Evolutionary conservation across 2,888 invertebrate species (phyloP), one percentile per base, ranked within the genome.

Genomic region (Adelognathus sp.): DNA sequence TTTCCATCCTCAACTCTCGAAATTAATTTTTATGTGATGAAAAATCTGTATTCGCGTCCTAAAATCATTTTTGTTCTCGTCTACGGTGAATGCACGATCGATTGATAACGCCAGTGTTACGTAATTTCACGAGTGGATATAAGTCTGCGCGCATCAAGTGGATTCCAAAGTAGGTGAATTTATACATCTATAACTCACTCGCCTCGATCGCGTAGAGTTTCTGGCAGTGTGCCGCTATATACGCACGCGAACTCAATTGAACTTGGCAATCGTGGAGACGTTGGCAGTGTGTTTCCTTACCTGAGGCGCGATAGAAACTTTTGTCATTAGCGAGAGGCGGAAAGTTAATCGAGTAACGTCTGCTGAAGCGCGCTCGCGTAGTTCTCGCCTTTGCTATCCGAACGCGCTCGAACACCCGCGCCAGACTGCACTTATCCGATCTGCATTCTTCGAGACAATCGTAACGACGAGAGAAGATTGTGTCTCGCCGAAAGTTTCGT

Each of bases 191-290:
- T 66, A 58, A 67, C 60, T 60, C 50, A 29, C 29, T 21, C 14
- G 60, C 29, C 39, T 39, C 66, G 31, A 66, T 74, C 52, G 60
- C n/a, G 27, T 31, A 29, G 66, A 39, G 60, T 67, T 72, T 60
- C 29, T 50, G 16, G 44, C 66, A 27, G 29, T 29, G n/a, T n/a
- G n/a, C n/a, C 58, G 58, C 72, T 76, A 27, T 31, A 74, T 72
- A 5, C 11, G 11, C 64, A 16, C 58, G 46, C 50, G 60, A 82
- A 82, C 80, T 78, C 80, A 82, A 82, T 82, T 67, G 80, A 80
- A 82, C 78, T 82, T 80, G 76, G 71, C 73, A 71, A 82, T 80
- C 76, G 76, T 29, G 72, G 44, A 72, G 50, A 60, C 39, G 50
- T 52, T 7, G 16, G 39, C 14, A 54, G n/a, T 24, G 14, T 4